These are phyloP conservation scores for Oreochromis niloticus DNA, from an alignment of 2,113 vertebrate species.

Conservation along the genomic window DNA sequence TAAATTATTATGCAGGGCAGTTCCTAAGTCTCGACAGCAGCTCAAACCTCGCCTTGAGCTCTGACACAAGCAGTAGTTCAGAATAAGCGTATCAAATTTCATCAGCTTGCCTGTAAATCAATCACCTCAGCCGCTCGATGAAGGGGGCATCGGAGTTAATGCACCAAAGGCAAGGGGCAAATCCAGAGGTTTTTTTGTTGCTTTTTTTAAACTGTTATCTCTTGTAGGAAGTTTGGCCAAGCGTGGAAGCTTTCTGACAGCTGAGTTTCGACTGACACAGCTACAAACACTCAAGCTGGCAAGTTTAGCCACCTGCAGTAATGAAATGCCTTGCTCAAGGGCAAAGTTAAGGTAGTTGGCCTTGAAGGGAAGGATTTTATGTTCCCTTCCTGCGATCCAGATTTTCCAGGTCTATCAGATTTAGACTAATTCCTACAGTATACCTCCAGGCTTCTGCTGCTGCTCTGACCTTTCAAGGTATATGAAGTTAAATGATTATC, in stretches of 20 bases:
- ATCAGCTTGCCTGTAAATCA: slow-evolving; percentile 62
- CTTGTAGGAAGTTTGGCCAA: neutral
- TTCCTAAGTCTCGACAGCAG: slow-evolving; percentile 15
- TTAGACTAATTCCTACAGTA: neutral
- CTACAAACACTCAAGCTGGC: neutral
- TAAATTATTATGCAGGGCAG: neutral
- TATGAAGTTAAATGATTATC: slow-evolving; percentile 22
- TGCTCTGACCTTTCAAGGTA: slow-evolving; percentile 31
- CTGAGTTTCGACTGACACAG: neutral
- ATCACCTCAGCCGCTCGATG: slow-evolving; percentile 43
- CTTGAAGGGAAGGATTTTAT: neutral
- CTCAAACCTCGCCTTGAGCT: slow-evolving; percentile 1
- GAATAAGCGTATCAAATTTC: slow-evolving; percentile 55
- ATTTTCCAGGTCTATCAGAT: slow-evolving; percentile 4
- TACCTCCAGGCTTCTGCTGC: neutral
- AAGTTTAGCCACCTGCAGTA: neutral
- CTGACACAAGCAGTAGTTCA: slow-evolving; percentile 8
- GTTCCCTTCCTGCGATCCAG: neutral
- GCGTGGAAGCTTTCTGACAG: neutral
- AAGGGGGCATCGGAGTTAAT: slow-evolving; percentile 35
- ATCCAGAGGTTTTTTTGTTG: neutral
- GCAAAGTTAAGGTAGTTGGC: neutral
- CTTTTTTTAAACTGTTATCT: neutral
- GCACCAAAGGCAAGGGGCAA: slow-evolving; percentile 17
- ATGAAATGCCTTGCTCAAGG: neutral